Percentiles rank a stretch among this genome's conserved stretches.
Conservation (phyloP, 2,888 invertebrate genomes). For the Exephanes ischioxanthus region DNA sequence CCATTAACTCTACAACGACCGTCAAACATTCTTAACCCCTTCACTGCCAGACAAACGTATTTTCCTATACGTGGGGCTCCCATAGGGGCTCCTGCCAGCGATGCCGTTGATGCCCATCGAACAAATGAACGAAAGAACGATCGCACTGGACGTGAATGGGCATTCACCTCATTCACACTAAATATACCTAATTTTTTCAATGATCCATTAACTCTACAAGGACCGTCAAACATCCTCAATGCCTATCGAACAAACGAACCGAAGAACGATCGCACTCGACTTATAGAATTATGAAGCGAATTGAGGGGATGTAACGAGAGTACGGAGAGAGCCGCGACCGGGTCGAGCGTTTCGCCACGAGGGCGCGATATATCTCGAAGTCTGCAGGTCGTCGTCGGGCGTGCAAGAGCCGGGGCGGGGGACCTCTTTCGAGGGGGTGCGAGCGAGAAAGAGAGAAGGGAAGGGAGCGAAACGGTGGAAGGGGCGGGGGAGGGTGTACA, state of each 20-base stretch:
- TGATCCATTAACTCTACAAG: no score
- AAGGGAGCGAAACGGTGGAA: constrained; percentile 62
- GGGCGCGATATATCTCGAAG: constrained; percentile 82
- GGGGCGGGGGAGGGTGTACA: constrained; percentile 76
- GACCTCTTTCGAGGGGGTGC: neutral
- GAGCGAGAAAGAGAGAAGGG: constrained; percentile 10
- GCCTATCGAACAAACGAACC: neutral
- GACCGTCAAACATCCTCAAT: neutral
- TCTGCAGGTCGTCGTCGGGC: constrained; percentile 12
- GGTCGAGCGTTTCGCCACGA: constrained; percentile 50
- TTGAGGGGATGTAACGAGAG: constrained; percentile 58
- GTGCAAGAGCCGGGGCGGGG: constrained; percentile 11
- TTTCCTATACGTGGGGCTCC: no score
- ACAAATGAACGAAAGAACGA: neutral
- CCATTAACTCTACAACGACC: no score
- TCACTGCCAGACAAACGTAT: no score
- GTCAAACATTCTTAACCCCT: neutral
- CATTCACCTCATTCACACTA: no score
- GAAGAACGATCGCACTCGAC: constrained; percentile 52
- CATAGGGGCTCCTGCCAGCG: no score
- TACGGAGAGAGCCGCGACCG: constrained; percentile 40
- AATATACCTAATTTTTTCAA: neutral
- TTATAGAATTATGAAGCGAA: constrained; percentile 35
- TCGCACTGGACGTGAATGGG: constrained; percentile 41
- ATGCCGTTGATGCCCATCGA: neutral